Evolutionary conservation across 2,888 invertebrate genomes (phyloP).

Genomic region (Agrochola litura): DNA sequence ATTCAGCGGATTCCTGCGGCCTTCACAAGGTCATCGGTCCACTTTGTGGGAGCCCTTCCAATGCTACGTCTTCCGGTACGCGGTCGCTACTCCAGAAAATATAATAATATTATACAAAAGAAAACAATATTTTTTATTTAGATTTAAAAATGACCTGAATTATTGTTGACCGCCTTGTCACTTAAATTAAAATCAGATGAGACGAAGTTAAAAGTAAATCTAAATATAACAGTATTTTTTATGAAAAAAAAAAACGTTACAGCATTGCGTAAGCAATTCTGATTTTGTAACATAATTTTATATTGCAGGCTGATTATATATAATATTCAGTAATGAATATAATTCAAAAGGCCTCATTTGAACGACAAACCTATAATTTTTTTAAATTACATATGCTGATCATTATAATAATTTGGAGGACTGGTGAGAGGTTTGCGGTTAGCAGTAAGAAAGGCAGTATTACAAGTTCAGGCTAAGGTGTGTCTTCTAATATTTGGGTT

Average conservation of each 20-base stretch:
- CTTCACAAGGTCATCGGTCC: too few species aligned
- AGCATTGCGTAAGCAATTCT: neutral
- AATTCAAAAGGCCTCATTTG: slow-evolving; percentile 3
- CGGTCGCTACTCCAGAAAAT: too few species aligned
- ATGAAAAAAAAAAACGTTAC: neutral
- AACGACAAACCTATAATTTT: neutral
- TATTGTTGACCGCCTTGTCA: neutral
- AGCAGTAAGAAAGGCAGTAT: neutral
- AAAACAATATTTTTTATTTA: neutral
- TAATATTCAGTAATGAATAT: slow-evolving; percentile 19
- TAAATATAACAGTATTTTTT: neutral
- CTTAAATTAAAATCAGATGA: too few species aligned
- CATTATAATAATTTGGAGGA: neutral
- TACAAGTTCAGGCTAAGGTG: slow-evolving; percentile 9
- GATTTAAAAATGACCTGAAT: neutral
- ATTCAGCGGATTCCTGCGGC: too few species aligned
- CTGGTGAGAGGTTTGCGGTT: slow-evolving; percentile 18
- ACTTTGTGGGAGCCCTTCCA: too few species aligned
- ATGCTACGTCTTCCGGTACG: too few species aligned
- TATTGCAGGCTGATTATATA: neutral
- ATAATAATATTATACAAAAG: neutral
- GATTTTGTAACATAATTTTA: neutral
- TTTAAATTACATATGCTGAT: slow-evolving; percentile 2
- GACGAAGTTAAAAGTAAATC: neutral
- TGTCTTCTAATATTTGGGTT: slow-evolving; percentile 17